A percentile compares a stretch with the other conserved stretches of the same genome.
Conservation (phyloP, 2,888 invertebrate genomes). For the Volucella zonaria region DNA sequence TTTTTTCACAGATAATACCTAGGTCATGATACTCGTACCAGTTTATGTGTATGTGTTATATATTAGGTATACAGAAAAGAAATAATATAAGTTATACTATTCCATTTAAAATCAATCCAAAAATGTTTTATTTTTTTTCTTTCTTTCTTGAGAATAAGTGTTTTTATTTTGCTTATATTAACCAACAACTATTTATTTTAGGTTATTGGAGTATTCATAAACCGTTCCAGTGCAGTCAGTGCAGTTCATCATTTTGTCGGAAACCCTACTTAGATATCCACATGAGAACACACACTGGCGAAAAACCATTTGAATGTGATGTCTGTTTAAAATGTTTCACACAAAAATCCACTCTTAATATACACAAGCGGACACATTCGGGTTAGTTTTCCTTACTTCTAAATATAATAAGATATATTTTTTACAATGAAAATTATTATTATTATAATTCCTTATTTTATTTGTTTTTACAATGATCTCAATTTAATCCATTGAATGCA, state of each 20-base stretch:
- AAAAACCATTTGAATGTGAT: conserved; percentile 85
- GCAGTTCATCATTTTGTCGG: conserved; percentile 86
- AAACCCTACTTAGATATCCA: conserved; percentile 92
- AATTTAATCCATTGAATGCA: not conserved
- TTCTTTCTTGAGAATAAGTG: not conserved
- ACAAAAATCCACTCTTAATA: conserved; percentile 89
- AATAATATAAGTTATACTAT: no score
- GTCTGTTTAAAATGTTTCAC: conserved; percentile 88
- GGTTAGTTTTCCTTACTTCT: conserved; percentile 82
- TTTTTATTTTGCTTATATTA: conserved; percentile 68
- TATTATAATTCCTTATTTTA: not conserved
- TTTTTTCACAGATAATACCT: no score
- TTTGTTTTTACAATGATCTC: not conserved
- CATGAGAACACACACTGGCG: conserved; percentile 89
- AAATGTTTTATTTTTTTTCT: no score
- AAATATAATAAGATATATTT: not conserved
- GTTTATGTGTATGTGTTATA: no score
- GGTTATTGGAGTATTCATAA: conserved; percentile 81
- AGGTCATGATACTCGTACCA: no score
- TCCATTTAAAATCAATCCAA: no score
- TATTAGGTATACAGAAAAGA: no score
- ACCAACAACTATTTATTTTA: conserved; percentile 77
- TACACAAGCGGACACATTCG: conserved; percentile 88
- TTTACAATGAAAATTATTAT: not conserved
- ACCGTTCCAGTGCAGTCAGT: conserved; percentile 85